Conservation (phyloP, 2,113 vertebrate species). For the Hyaena hyaena region DNA sequence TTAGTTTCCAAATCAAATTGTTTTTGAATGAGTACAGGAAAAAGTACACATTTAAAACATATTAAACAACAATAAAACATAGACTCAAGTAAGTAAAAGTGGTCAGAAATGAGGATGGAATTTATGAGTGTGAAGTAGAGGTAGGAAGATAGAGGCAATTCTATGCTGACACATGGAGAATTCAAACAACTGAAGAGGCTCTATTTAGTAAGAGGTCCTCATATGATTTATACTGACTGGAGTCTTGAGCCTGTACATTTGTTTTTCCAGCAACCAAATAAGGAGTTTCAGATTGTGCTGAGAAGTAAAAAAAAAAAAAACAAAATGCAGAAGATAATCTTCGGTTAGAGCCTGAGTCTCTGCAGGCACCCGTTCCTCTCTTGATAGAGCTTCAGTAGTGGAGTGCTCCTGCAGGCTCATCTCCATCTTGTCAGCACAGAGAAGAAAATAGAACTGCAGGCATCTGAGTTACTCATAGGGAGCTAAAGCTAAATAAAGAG, state of each 20-base stretch:
- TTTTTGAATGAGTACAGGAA: constrained; percentile 11
- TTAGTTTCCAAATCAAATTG: constrained; percentile 56
- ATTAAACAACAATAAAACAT: not conserved
- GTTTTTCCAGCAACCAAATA: not conserved
- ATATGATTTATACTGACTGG: constrained; percentile 11
- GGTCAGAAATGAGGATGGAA: not conserved
- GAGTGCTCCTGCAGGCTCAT: not conserved
- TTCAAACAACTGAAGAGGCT: not conserved
- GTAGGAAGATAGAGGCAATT: not conserved
- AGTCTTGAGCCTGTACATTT: not conserved
- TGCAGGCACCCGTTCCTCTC: not conserved
- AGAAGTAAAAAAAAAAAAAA: not conserved
- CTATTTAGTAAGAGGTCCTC: not conserved
- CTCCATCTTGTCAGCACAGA: not conserved
- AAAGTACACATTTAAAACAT: constrained; percentile 24
- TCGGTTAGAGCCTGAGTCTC: not conserved
- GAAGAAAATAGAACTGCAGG: constrained; percentile 29
- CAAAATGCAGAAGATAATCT: not conserved
- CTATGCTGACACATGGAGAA: not conserved
- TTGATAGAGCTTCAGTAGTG: constrained; percentile 2
- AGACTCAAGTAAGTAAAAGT: not conserved
- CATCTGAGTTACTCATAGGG: constrained; percentile 37
- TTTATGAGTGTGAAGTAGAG: not conserved
- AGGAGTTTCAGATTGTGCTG: constrained; percentile 9
- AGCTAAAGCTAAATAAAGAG: constrained; percentile 65